Base-by-base conservation (phyloP, 2,888 invertebrate genomes). In the Alloplasta piceator region DNA sequence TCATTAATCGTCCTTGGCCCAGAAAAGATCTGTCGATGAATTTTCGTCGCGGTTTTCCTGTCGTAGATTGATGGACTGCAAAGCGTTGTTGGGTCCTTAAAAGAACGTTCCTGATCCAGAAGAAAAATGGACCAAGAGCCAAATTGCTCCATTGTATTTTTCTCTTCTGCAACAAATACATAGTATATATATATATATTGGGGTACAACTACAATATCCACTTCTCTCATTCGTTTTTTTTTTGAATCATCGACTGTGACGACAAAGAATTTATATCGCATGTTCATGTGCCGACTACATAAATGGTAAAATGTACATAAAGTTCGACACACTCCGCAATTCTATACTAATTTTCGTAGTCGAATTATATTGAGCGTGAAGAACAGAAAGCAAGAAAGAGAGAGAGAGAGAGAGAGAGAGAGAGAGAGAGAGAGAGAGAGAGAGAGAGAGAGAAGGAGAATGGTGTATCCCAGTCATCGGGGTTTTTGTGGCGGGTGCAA, bases 281-380 rank as follows among this genome's bases (percentile, higher is more conserved):
- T 41, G 50, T 46, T n/a, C 4, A 56, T 46, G 50, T 58, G 52
- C 56, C 36, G 39, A 66, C 26, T 39, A 26, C 39, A 55, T n/a
- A 38, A 43, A 56, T 64, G n/a, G 39, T 10, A 48, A 48, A 50
- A 61, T 46, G 46, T 66, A 14, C 46, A n/a, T 43, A 46, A 16
- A 55, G 38, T 55, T 58, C 14, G 26, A 26, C 52, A 26, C 48
- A 12, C 71, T 71, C 76, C 83, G 83, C 85, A 87, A 89, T 90
- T 89, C 89, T 86, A 87, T 83, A 86, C 88, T 89, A 90, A 91
- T 90, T 90, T 89, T 88, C 88, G 87, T 85, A 89, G 86, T 87
- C 85, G 87, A 88, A 86, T 87, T 89, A 89, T 88, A 90, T 90
- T 90, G 89, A 90, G 88, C 89, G 86, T 90, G 88, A 89, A 90